A percentile compares a stretch with the other conserved stretches of the same genome.
These are phyloP conservation scores for Zoroaster sp. DNA, from an alignment of 53 echinoderm and acorn worm genomes.

Conservation along the genomic window DNA sequence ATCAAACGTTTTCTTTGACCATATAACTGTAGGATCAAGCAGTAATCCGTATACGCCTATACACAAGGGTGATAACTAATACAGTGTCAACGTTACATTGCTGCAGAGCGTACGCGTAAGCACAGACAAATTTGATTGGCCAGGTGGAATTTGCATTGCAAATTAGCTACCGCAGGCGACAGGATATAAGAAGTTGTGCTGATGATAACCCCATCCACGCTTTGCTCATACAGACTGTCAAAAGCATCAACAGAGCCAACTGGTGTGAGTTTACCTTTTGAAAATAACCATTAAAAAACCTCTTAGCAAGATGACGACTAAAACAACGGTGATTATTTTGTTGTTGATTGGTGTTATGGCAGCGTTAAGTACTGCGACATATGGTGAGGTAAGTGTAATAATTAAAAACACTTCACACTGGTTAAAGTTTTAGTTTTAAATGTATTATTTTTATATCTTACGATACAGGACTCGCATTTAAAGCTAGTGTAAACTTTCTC, in stretches of 20 bases:
- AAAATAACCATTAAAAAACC: neutral
- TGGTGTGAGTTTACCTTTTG: neutral
- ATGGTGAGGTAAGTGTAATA: constrained; percentile 33
- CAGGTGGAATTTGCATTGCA: neutral
- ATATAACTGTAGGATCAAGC: too few species aligned
- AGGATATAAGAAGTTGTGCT: neutral
- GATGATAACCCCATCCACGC: neutral
- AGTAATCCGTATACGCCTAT: too few species aligned
- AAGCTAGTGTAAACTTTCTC: too few species aligned
- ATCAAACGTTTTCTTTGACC: too few species aligned
- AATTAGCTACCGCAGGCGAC: neutral
- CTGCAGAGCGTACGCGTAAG: neutral
- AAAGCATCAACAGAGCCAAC: neutral
- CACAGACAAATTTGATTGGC: neutral
- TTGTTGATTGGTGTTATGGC: constrained; percentile 9
- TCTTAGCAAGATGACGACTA: neutral
- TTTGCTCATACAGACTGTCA: neutral
- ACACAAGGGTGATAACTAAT: neutral
- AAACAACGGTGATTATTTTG: neutral
- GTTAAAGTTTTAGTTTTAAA: too few species aligned
- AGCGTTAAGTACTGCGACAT: constrained; percentile 33
- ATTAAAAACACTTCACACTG: too few species aligned
- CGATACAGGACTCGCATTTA: too few species aligned
- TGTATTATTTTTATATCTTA: too few species aligned
- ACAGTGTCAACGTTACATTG: neutral